phyloP scores from a whole-genome alignment of 2,797 vertebrate species.

The Melanogrammus aeglefinus region DNA sequence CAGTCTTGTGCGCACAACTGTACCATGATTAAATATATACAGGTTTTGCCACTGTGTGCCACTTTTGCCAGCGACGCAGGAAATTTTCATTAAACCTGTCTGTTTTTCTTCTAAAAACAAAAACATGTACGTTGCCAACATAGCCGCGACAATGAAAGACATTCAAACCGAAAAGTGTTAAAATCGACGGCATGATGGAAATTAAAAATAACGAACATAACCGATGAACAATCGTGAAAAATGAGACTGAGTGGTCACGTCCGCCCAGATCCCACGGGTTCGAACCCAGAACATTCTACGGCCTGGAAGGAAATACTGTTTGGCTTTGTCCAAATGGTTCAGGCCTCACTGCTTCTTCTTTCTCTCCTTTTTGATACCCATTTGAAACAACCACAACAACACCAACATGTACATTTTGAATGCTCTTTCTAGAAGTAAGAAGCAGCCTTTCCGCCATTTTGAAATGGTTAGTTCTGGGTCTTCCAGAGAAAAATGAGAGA shows the following conservation, averaged over 20 bases:
- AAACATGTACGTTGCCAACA: slow-evolving; percentile 55
- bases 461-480: not conserved
- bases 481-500: slow-evolving; percentile 24
- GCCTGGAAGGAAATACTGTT: slow-evolving; percentile 54
- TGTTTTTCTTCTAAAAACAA: slow-evolving; percentile 46
- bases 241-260: slow-evolving; percentile 72
- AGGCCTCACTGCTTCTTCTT: slow-evolving; percentile 34
- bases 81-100: slow-evolving; percentile 55
- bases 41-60: slow-evolving; percentile 31
- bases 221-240: slow-evolving; percentile 74
- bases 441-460: slow-evolving; percentile 2
- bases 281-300: slow-evolving; percentile 72
- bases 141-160: slow-evolving; percentile 64
- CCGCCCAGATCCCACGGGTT: slow-evolving; percentile 65
- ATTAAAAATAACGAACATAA: slow-evolving; percentile 38
- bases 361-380: slow-evolving; percentile 24
- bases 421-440: not conserved
- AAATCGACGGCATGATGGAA: slow-evolving; percentile 39
- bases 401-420: not conserved
- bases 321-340: slow-evolving; percentile 54
- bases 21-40: slow-evolving; percentile 56
- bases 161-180: slow-evolving; percentile 74
- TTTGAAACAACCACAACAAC: not conserved
- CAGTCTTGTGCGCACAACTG: slow-evolving; percentile 57
- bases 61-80: slow-evolving; percentile 45